Evolutionary conservation across 2,797 vertebrate species (phyloP), one percentile per base, ranked within the genome.

Genomic region (Fundulus diaphanus): DNA sequence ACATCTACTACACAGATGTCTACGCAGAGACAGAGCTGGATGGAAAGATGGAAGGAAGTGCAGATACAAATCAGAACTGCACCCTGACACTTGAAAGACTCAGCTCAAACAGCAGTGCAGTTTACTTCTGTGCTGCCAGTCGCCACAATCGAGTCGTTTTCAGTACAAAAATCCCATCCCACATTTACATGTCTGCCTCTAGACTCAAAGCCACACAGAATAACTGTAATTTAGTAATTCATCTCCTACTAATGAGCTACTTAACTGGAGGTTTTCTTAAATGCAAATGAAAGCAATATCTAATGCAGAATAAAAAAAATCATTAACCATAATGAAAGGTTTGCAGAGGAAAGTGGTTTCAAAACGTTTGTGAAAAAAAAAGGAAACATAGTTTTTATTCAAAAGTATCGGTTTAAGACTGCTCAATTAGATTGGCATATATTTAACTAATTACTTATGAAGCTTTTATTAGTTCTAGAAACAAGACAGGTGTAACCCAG

Each of bases 71-170:
- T n/a, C 0, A 70, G 1, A 76, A 0, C 9, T 76, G 82, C 70
- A 80, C 27, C 9, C 68, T 92, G 63, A 89, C 52, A 3, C 65
- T 83, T 20, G 42, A 78, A 12, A 5, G 7, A 5, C 0, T 88
- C n/a, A 29, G 1, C 2, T 0, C 27, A 46, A 70, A 42, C 56
- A 85, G 84, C 73, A 92, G 77, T 77, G 88, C 85, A 0, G 57
- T 93, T 0, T 93, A 93, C 70, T 92, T 86, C 82, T 93, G 90
- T 85, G 93, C 88, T 33, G 88, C 84, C 65, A 77, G 70, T 2
- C 11, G 37, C 18, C 90, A 6, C 8, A 76, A 0, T 20, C 73
- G 42, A 11, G 63, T 74, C 57, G 22, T 56, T 2, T 44, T 74
- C 76, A 67, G 5, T 31, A 84, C 87, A 90, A 88, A 90, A 92